phyloP scores from a whole-genome alignment of 2,113 vertebrate species.

The Forbesichthys papilliferus region DNA sequence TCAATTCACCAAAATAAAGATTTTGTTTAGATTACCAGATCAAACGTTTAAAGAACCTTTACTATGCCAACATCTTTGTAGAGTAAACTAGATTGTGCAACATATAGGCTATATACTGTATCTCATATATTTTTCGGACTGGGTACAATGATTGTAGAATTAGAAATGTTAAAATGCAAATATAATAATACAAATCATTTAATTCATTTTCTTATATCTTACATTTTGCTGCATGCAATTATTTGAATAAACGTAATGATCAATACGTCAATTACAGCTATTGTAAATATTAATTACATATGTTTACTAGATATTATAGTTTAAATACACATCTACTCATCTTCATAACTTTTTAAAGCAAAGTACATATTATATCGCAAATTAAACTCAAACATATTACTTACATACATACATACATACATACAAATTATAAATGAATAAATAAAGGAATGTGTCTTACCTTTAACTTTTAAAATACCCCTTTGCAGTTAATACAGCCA shows the following conservation, averaged over 20 bases:
- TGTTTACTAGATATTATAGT: no score
- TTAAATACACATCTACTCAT: no score
- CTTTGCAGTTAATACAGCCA: conserved; percentile 4
- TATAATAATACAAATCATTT: background rate
- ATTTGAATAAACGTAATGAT: no score
- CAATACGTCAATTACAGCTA: no score
- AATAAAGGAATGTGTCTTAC: conserved; percentile 30
- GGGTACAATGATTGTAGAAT: background rate
- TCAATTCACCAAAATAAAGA: no score
- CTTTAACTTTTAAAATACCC: conserved; percentile 12
- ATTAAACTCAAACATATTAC: background rate
- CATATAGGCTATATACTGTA: background rate
- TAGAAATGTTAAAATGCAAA: background rate
- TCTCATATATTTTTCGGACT: background rate
- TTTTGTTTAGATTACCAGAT: no score
- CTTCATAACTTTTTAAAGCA: no score
- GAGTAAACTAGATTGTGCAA: background rate
- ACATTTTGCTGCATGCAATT: background rate
- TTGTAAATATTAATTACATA: no score
- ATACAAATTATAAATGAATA: background rate
- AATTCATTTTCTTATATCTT: background rate
- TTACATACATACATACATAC: background rate
- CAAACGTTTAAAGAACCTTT: background rate
- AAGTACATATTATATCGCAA: background rate
- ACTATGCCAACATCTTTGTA: conserved; percentile 7